Evolutionary conservation across 2,113 vertebrate species (phyloP).

Genomic region (Copsychus sechellarum): DNA sequence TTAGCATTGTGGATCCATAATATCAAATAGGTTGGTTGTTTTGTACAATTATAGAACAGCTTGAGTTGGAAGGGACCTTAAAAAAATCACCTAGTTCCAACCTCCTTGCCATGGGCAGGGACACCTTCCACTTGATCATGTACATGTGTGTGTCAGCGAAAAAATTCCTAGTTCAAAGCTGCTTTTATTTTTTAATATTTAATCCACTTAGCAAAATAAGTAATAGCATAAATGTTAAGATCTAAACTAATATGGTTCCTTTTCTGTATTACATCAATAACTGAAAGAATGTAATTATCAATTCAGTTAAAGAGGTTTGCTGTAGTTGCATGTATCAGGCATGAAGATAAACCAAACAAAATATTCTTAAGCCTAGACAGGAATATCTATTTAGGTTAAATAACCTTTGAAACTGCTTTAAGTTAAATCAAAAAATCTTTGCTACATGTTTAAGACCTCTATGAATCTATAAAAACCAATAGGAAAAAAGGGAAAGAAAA

Average conservation of each 20-base stretch:
- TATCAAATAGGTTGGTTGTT: not conserved
- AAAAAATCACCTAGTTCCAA: not conserved
- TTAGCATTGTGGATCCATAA: not conserved
- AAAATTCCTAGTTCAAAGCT: rapidly evolving
- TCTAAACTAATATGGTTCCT: not conserved
- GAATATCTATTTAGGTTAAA: not conserved
- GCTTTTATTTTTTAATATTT: not conserved
- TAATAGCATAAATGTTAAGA: not conserved
- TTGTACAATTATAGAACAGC: not conserved
- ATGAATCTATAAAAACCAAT: not conserved
- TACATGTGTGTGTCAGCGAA: not conserved
- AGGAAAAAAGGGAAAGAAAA: not conserved
- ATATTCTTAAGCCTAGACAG: not conserved
- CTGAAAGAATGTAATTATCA: not conserved
- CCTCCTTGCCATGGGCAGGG: not conserved
- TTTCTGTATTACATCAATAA: not conserved
- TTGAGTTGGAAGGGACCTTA: not conserved
- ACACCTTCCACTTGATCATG: not conserved
- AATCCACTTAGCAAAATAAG: not conserved
- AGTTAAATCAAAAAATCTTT: not conserved
- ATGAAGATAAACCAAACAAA: not conserved
- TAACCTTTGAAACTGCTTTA: not conserved
- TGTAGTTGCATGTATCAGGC: not conserved
- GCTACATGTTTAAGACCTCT: not conserved
- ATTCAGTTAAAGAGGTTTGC: not conserved